A percentile compares a stretch with the other conserved stretches of the same genome.
phyloP scores from a whole-genome alignment of 2,888 invertebrate genomes.

The Himalopsyche anomala region DNA sequence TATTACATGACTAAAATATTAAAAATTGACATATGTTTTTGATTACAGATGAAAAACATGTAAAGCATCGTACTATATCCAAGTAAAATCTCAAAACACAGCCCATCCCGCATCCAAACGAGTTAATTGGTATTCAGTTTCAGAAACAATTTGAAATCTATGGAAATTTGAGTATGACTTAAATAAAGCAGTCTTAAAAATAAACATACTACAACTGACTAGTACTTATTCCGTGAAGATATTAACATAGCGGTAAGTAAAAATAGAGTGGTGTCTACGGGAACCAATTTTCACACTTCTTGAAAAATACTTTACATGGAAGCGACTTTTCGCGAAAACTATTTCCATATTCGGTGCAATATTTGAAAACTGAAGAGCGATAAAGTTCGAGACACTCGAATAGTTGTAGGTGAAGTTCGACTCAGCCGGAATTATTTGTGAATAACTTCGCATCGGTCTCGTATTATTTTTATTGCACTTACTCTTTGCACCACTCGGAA shows the following conservation, averaged over 20 bases:
- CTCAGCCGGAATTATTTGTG: slow-evolving; percentile 1
- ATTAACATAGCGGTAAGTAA: not conserved
- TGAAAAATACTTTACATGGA: not conserved
- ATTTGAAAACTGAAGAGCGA: slow-evolving; percentile 27
- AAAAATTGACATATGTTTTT: too few species aligned
- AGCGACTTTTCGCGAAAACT: slow-evolving; percentile 19
- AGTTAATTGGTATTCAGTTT: too few species aligned
- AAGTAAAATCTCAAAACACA: too few species aligned
- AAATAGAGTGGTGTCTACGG: not conserved
- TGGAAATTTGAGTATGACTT: too few species aligned
- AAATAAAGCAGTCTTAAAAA: too few species aligned
- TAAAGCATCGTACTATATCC: too few species aligned
- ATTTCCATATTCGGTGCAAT: slow-evolving; percentile 41
- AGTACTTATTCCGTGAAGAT: too few species aligned
- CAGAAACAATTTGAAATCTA: too few species aligned
- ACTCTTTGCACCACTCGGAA: not conserved
- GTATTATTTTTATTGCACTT: not conserved
- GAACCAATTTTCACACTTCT: not conserved
- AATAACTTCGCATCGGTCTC: not conserved
- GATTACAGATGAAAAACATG: too few species aligned
- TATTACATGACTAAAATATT: too few species aligned
- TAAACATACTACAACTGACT: too few species aligned
- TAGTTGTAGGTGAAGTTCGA: not conserved
- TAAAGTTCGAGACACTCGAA: slow-evolving; percentile 23
- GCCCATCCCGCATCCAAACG: too few species aligned